A percentile compares a stretch with the other conserved stretches of the same genome.
Evolutionary conservation across 2,113 vertebrate genomes (phyloP).

Genomic region (pig (Sus scrofa)): T2T-Sscrofa CM000816.6:106642501-106643000

Average conservation of each 20-base stretch:
- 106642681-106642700: neutral
- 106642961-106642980: no score
- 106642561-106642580: neutral
- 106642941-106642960: no score
- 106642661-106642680: neutral
- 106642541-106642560: neutral
- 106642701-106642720: neutral
- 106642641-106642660: neutral
- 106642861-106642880: no score
- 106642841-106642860: neutral
- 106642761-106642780: neutral
- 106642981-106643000: no score
- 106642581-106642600: neutral
- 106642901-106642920: no score
- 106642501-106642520: neutral
- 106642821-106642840: neutral
- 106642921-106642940: no score
- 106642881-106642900: no score
- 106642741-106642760: neutral
- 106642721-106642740: no score
- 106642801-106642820: neutral
- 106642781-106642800: neutral
- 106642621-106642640: neutral
- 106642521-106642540: neutral
- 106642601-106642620: neutral